phyloP scores from a whole-genome alignment of 2,797 vertebrate species.

The Trichosurus vulpecula region DNA sequence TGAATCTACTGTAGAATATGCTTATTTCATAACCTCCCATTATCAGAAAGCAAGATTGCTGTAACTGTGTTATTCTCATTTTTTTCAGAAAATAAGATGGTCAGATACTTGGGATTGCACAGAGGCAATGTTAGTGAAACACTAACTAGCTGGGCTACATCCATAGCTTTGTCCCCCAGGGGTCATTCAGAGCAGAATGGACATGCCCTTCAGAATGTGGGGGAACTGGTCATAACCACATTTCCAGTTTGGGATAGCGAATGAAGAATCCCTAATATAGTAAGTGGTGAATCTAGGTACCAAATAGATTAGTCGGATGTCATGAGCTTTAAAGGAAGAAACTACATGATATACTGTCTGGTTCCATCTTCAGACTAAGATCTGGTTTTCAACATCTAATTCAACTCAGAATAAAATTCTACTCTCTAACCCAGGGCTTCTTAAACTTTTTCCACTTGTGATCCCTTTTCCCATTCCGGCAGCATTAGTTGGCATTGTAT shows the following conservation, averaged over 20 bases:
- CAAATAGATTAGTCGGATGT: background rate
- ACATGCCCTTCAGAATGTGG: background rate
- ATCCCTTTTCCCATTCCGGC: too few species aligned
- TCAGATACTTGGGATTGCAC: background rate
- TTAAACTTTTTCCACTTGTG: too few species aligned
- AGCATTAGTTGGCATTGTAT: too few species aligned
- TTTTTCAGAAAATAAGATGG: conserved; percentile 16
- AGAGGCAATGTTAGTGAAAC: background rate
- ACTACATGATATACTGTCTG: background rate
- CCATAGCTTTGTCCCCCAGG: background rate
- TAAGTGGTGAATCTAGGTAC: background rate
- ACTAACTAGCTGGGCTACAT: background rate
- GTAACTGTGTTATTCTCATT: background rate
- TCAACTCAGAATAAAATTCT: background rate
- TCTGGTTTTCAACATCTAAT: background rate
- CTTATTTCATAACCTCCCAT: background rate
- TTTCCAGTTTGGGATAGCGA: background rate
- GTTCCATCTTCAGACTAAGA: background rate
- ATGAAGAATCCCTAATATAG: background rate
- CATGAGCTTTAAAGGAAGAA: background rate
- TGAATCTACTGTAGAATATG: background rate
- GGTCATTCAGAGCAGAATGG: background rate
- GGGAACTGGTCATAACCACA: background rate
- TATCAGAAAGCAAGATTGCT: background rate
- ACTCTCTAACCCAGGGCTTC: background rate